Base-by-base conservation (phyloP, 2,797 vertebrate species). In the Chloroceryle inda region DNA sequence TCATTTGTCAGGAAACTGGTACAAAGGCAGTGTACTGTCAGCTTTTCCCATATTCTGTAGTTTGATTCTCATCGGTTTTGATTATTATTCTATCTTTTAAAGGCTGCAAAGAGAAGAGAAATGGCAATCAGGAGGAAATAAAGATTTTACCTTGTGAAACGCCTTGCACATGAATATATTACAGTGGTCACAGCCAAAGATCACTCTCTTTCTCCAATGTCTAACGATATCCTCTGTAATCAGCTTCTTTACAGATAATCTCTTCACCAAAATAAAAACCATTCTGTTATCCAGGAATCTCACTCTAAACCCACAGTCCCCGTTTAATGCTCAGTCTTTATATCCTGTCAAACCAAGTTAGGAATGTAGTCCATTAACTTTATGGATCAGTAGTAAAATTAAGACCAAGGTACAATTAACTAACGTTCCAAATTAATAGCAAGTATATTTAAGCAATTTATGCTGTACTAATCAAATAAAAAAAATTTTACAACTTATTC, bases 1-100 rank as follows among this genome's bases (percentile, higher is more conserved):
- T 84, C 75, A 52, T 96, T 97, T 95, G 61, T 64, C 88, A 64
- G 83, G 45, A 58, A 73, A 92, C 10, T 88, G 62, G 82, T 42
- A 71, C 64, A 88, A 97, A 93, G 72, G 59, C 71, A 77, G 85
- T 5, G 2, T 37, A 72, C 9, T 67, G 80, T 42, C 88, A 83
- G 88, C 50, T 92, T 91, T 77, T 82, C 47, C 63, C 5, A 7
- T 61, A 9, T 71, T 91, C 59, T 63, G 14, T 18, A 62, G 31
- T 82, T 89, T 82, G 24, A 71, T 52, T 92, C 69, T 82, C 29
- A 14, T 79, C 61, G 16, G 55, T 44, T 94, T 82, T 85, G 50
- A 89, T 50, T 83, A 73, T 78, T 40, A 74, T 72, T 53, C 50
- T 53, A 53, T 31, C 10, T 80, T 74, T 63, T 44, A 21, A 59